A percentile compares a stretch with the other conserved stretches of the same genome.
phyloP scores from a whole-genome alignment of 2,797 vertebrate species.

The Pipistrellus pipistrellus region DNA sequence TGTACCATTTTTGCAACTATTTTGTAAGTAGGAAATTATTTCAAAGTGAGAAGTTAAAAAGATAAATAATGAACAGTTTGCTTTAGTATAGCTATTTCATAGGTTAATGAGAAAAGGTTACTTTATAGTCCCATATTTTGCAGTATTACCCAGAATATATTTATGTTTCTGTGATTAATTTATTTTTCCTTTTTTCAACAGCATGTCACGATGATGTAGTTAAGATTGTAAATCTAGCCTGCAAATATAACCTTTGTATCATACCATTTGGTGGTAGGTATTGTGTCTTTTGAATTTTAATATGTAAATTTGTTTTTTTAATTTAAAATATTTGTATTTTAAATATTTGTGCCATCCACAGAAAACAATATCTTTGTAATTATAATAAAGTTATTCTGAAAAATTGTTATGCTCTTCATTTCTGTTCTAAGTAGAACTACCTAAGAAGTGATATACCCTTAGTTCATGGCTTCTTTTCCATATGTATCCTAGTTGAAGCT shows the following conservation, averaged over 20 bases:
- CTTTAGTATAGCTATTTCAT: conserved; percentile 39
- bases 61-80: neutral
- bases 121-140: conserved; percentile 37
- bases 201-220: conserved; percentile 96
- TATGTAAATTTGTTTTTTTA: conserved; percentile 39
- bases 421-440: conserved; percentile 32
- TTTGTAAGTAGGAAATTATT: conserved; percentile 59
- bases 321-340: conserved; percentile 62
- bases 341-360: conserved; percentile 40
- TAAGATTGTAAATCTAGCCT: conserved; percentile 97
- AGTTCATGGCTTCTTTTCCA: neutral
- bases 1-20: conserved; percentile 37
- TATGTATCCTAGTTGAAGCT: neutral
- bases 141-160: conserved; percentile 43
- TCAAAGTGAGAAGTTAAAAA: conserved; percentile 62
- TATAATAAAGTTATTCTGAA: conserved; percentile 24
- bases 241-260: conserved; percentile 97
- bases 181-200: conserved; percentile 85
- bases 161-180: conserved; percentile 65
- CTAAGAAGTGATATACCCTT: neutral
- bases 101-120: conserved; percentile 22
- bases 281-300: conserved; percentile 73
- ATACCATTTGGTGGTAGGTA: conserved; percentile 98
- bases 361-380: conserved; percentile 55
- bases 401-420: neutral